These are phyloP conservation scores for Falco peregrinus DNA, from an alignment of 2,797 vertebrate genomes.

Conservation along the genomic window DNA sequence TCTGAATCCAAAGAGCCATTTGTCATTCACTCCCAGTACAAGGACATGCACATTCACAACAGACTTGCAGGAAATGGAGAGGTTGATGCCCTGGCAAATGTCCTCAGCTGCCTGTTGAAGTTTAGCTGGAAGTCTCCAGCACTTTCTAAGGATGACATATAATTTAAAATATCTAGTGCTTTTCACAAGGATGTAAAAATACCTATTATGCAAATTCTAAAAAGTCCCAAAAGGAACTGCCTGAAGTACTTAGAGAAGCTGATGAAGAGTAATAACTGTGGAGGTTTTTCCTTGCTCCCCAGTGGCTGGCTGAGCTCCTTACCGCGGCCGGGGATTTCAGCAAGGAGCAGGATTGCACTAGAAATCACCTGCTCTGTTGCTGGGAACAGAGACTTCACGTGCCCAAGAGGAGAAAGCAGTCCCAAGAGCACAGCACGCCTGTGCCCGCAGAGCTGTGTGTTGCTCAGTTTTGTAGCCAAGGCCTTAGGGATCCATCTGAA, in stretches of 20 bases:
- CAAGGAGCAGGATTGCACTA: neutral
- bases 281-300: neutral
- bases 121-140: neutral
- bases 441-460: neutral
- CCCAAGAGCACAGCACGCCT: neutral
- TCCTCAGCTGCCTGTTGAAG: neutral
- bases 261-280: neutral
- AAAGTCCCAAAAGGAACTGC: conserved; percentile 8
- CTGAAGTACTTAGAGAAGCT: conserved; percentile 19
- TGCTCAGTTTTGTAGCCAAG: conserved; percentile 33
- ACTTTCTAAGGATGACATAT: neutral
- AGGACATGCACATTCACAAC: accelerated
- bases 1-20: neutral
- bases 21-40: neutral
- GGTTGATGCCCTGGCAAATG: neutral
- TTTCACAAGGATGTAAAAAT: conserved; percentile 24
- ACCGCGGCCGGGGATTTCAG: neutral
- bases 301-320: neutral
- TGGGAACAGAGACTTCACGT: neutral
- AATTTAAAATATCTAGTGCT: neutral
- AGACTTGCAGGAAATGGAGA: neutral
- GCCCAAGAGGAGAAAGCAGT: neutral
- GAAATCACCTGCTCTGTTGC: conserved; percentile 5
- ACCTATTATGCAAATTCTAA: conserved; percentile 38
- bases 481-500: conserved; percentile 22